These are phyloP conservation scores for Varanus salvator DNA, from an alignment of 2,113 vertebrate species.

Conservation along the genomic window DNA sequence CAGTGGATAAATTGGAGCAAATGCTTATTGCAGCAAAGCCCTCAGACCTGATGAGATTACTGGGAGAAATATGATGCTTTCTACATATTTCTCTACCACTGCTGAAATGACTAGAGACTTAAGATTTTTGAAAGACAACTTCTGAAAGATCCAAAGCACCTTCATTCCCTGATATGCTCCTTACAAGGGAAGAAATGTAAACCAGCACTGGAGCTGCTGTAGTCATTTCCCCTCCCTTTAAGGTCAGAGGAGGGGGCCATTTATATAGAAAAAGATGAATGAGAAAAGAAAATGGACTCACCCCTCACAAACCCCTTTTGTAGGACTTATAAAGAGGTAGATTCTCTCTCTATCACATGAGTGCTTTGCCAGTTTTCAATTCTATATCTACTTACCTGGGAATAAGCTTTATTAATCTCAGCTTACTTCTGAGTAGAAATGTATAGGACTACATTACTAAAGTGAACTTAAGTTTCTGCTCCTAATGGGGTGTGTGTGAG, in stretches of 20 bases:
- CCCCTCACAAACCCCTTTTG: background rate
- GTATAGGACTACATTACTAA: background rate
- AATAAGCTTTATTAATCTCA: background rate
- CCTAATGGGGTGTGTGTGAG: conserved; percentile 38
- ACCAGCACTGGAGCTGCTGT: background rate
- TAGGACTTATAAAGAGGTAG: too few relatives aligned
- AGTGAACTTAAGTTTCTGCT: conserved; percentile 42
- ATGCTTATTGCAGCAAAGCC: background rate
- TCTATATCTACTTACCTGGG: background rate
- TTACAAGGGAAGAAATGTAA: background rate
- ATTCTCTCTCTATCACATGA: background rate
- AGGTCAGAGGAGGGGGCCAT: background rate
- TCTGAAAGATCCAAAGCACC: background rate
- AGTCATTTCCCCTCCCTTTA: background rate
- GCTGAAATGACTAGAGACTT: background rate
- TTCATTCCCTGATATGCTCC: background rate
- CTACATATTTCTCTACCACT: background rate
- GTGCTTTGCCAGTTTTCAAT: background rate
- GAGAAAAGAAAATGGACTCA: background rate
- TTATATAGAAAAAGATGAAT: background rate
- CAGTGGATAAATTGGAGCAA: too few relatives aligned
- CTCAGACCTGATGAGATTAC: background rate
- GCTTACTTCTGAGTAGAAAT: background rate
- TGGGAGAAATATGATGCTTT: background rate
- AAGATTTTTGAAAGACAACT: background rate